Evolutionary conservation across 2,113 vertebrate genomes (phyloP), one percentile per base, ranked within the genome.

Genomic region (Pangasianodon gigas): DNA sequence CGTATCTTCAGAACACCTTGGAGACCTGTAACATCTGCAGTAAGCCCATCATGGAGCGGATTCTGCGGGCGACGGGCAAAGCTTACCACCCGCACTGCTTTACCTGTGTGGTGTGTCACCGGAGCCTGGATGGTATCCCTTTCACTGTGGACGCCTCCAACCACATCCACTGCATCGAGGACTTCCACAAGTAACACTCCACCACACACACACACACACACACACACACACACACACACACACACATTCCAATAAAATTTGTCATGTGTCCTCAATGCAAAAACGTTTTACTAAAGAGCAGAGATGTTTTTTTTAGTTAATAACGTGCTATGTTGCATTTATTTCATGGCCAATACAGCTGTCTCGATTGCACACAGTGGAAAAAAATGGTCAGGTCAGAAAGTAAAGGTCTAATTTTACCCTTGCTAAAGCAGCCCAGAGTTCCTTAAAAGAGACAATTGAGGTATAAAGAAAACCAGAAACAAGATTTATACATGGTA

Each of bases 11-110:
- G 98, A 99, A 97, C 52, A 99, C 98, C 3, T 95, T 99, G 95
- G 98, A 99, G 96, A 97, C 96, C 14, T 99, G 98, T 95, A 99
- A 94, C 0, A 97, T 99, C 88, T 99, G 98, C 2, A 94, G 96
- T 87, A 97, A 98, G 93, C 98, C 98, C 93, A 99, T 99, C 95
- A 98, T 99, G 98, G 98, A 99, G 89, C 96, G 97, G 90, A 99
- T 99, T 92, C 96, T 99, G 58, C 95, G 98, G 75, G 98, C 98
- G n/a, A 99, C 98, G 0, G 98, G 98, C 71, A 99, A 99, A 93
- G 98, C 98, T 84, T 99, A 99, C 90, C 98, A 99, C 84, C 98
- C 98, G 26, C 98, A 99, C 94, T 99, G 98, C 95, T 99, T 99
- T 94, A 99, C 97, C 95, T 99, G 98, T 0, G 98, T 99, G 94